phyloP scores from a whole-genome alignment of 2,113 vertebrate genomes.

The Monopterus albus region DNA sequence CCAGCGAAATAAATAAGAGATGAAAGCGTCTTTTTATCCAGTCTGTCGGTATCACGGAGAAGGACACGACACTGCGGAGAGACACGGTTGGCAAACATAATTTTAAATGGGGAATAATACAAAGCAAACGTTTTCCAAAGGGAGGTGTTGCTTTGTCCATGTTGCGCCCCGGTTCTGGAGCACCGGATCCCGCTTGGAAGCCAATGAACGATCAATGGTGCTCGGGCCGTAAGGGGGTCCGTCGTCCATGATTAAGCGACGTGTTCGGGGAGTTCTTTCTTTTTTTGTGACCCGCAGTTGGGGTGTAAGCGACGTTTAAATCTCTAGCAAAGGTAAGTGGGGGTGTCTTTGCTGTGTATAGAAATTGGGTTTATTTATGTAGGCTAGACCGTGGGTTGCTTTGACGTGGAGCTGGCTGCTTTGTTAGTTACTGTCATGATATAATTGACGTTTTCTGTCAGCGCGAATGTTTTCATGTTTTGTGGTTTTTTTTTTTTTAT shows the following conservation, averaged over 20 bases:
- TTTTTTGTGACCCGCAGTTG: background rate
- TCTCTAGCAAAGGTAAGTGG: constrained; percentile 46
- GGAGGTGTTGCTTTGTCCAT: background rate
- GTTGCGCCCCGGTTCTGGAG: constrained; percentile 30
- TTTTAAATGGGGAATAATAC: background rate
- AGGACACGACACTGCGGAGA: background rate
- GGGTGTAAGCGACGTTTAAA: background rate
- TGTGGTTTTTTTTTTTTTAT: too few relatives aligned
- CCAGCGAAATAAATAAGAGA: constrained; percentile 70
- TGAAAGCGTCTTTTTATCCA: constrained; percentile 47
- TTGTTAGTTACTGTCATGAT: background rate
- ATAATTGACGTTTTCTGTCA: too few relatives aligned
- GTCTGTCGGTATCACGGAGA: constrained; percentile 16
- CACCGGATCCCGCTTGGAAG: constrained; percentile 34
- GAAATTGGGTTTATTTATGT: background rate
- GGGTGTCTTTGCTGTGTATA: too few relatives aligned
- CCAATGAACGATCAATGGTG: constrained; percentile 37
- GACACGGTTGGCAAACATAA: background rate
- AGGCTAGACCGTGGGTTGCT: too few relatives aligned
- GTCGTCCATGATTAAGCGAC: constrained; percentile 40
- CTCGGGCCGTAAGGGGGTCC: constrained; percentile 48
- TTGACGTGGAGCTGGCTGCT: too few relatives aligned
- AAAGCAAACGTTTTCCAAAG: background rate
- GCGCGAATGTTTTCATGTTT: too few relatives aligned
- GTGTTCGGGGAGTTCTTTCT: background rate